phyloP scores from a whole-genome alignment of 2,797 vertebrate species.

The Poeciliopsis infans region DNA sequence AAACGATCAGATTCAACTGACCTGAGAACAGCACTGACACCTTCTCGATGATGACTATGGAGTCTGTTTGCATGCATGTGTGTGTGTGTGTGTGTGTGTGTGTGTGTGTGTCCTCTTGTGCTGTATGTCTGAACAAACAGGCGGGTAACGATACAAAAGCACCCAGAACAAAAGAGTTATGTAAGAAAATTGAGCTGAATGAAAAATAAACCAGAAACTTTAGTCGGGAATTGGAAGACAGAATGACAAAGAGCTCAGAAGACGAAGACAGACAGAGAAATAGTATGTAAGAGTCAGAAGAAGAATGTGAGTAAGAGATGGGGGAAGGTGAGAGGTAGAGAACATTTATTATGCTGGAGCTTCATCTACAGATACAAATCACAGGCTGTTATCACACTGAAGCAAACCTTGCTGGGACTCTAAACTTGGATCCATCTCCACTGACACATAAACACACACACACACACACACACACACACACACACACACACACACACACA shows the following conservation, averaged over 20 bases:
- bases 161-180: slow-evolving; percentile 12
- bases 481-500: slow-evolving; percentile 4
- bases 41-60: slow-evolving; percentile 65
- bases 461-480: slow-evolving; percentile 13
- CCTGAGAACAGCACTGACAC: slow-evolving; percentile 77
- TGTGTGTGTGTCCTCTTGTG: slow-evolving; percentile 20
- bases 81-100: slow-evolving; percentile 19
- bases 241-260: slow-evolving; percentile 36
- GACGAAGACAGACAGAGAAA: slow-evolving; percentile 48
- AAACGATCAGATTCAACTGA: slow-evolving; percentile 77
- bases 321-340: slow-evolving; percentile 65
- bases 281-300: slow-evolving; percentile 41
- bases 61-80: slow-evolving; percentile 8
- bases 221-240: slow-evolving; percentile 16
- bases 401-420: slow-evolving; percentile 83
- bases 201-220: slow-evolving; percentile 36
- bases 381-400: slow-evolving; percentile 79
- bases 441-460: slow-evolving; percentile 27
- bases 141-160: slow-evolving; percentile 11
- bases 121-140: slow-evolving; percentile 3
- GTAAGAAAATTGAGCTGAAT: background rate
- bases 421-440: slow-evolving; percentile 82
- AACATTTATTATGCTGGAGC: slow-evolving; percentile 70
- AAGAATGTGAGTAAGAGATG: slow-evolving; percentile 46
- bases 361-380: slow-evolving; percentile 78